phyloP scores from a whole-genome alignment of 2,888 invertebrate genomes.

The Endomychus coccineus region DNA sequence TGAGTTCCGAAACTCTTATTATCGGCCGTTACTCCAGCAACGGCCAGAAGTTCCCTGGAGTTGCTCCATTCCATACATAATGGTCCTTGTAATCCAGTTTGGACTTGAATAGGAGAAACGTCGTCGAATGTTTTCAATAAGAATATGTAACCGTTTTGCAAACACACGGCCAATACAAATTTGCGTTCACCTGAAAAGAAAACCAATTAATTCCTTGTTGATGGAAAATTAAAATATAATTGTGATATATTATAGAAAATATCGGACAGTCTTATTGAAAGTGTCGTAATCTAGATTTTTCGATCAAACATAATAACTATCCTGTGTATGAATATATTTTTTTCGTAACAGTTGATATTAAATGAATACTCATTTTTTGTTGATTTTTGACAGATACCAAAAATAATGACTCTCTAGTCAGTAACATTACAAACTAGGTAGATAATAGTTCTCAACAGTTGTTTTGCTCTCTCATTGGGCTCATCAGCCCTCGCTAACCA shows the following conservation, averaged over 20 bases:
- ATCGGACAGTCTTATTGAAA: no score
- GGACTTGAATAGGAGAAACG: conserved; percentile 79
- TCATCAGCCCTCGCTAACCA: no score
- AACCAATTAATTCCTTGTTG: no score
- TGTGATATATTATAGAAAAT: no score
- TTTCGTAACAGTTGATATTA: neutral
- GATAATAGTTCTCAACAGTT: no score
- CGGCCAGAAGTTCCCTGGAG: conserved; percentile 83
- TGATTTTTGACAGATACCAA: no score
- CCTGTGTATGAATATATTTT: neutral
- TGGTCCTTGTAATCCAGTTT: conserved; percentile 74
- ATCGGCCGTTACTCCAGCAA: conserved; percentile 68
- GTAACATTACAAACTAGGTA: no score
- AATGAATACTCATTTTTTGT: no score
- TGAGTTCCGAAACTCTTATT: conserved; percentile 33
- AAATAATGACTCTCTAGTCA: no score
- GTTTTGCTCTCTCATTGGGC: no score
- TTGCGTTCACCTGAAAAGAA: conserved; percentile 48
- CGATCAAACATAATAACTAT: neutral
- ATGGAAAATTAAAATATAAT: no score
- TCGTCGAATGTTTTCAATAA: conserved; percentile 89
- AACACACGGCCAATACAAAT: conserved; percentile 79
- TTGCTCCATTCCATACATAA: conserved; percentile 95
- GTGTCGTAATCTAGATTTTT: no score
- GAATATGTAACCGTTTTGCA: conserved; percentile 85